phyloP scores from a whole-genome alignment of 2,113 vertebrate species.

The Neolamprologus longior region DNA sequence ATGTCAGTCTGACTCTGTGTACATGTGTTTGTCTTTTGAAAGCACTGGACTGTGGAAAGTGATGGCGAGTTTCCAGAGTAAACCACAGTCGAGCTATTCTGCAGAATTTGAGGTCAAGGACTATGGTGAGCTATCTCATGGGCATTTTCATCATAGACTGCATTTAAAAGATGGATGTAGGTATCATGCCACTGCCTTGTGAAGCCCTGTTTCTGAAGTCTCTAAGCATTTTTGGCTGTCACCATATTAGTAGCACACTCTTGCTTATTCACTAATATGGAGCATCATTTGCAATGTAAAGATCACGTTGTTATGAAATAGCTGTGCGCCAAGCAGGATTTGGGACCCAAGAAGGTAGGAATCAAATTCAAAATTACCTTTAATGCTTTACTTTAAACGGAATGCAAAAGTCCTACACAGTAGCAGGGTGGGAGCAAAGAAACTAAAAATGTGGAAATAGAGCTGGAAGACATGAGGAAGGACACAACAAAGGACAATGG shows the following conservation, averaged over 20 bases:
- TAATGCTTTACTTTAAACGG: background rate
- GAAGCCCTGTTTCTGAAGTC: background rate
- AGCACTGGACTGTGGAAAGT: slow-evolving; percentile 60
- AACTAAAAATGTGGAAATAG: background rate
- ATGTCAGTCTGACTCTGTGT: background rate
- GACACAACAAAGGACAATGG: background rate
- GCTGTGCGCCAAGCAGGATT: background rate
- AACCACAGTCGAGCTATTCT: slow-evolving; percentile 33
- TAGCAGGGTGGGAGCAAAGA: background rate
- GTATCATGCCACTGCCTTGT: background rate
- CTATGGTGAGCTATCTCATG: slow-evolving; percentile 46
- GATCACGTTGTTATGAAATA: background rate
- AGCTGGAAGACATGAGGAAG: background rate
- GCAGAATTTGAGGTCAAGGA: slow-evolving; percentile 67
- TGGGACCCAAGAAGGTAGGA: background rate
- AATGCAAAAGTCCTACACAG: background rate
- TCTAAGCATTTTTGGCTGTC: background rate
- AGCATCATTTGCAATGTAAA: background rate
- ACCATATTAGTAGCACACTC: background rate
- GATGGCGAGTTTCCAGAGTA: slow-evolving; percentile 25
- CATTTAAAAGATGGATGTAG: background rate
- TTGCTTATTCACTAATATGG: background rate
- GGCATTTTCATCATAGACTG: background rate
- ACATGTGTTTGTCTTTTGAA: background rate
- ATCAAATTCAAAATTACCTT: background rate